These are phyloP conservation scores for Eristalis intricaria DNA, from an alignment of 2,888 invertebrate species.

Conservation along the genomic window DNA sequence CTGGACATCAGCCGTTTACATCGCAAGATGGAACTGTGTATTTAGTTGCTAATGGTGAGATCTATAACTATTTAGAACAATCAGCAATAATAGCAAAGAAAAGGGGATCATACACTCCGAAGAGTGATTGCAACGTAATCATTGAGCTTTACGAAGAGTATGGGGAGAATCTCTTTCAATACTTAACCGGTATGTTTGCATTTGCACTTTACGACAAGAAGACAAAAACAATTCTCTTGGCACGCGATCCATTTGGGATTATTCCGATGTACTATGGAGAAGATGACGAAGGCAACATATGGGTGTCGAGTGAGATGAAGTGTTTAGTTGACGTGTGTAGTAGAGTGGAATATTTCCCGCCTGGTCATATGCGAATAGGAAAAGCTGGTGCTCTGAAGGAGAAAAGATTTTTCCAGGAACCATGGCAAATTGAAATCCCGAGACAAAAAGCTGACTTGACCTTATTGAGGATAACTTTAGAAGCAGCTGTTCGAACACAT, in stretches of 20 bases:
- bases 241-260: conserved; percentile 81
- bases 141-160: conserved; percentile 79
- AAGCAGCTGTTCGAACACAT: conserved; percentile 80
- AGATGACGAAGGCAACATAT: conserved; percentile 78
- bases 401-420: conserved; percentile 76
- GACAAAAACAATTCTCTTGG: conserved; percentile 77
- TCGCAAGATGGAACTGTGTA: conserved; percentile 77
- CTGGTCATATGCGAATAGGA: conserved; percentile 78
- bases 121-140: conserved; percentile 81
- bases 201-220: conserved; percentile 79
- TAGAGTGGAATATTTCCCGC: conserved; percentile 78
- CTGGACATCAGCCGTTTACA: conserved; percentile 79
- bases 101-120: conserved; percentile 77
- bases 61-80: conserved; percentile 80
- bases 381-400: conserved; percentile 75
- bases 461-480: conserved; percentile 76
- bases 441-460: conserved; percentile 74
- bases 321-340: conserved; percentile 78
- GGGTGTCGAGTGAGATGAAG: conserved; percentile 81
- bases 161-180: conserved; percentile 76
- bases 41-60: conserved; percentile 80
- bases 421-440: conserved; percentile 77
- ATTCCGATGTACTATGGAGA: conserved; percentile 80
- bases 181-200: conserved; percentile 80
- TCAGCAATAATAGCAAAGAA: conserved; percentile 77